These are phyloP conservation scores for Galemys pyrenaicus DNA, from an alignment of 2,113 vertebrate genomes.

Conservation along the genomic window DNA sequence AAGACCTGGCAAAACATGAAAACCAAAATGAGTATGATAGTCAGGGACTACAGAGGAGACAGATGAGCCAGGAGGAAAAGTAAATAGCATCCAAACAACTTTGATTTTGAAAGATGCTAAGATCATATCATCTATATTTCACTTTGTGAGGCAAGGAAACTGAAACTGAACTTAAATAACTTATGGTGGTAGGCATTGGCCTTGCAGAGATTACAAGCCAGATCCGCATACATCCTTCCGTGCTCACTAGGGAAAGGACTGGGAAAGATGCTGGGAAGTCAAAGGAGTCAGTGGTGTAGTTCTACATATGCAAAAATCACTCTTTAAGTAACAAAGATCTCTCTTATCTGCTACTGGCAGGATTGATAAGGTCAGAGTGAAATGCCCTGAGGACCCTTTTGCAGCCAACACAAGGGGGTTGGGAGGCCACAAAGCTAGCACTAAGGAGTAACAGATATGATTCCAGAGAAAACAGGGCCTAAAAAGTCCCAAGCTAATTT, in stretches of 20 bases:
- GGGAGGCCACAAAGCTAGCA: neutral
- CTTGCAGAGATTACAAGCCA: neutral
- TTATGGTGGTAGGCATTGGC: neutral
- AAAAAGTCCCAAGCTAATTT: neutral
- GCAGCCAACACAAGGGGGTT: neutral
- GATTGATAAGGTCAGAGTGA: neutral
- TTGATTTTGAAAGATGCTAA: conserved; percentile 19
- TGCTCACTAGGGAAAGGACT: conserved; percentile 2
- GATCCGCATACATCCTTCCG: neutral
- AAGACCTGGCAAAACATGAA: neutral
- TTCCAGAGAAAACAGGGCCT: neutral
- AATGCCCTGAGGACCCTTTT: neutral
- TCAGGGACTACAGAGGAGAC: neutral
- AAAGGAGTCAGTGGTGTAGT: neutral
- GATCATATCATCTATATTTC: conserved; percentile 34
- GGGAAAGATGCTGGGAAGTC: neutral
- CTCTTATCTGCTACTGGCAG: neutral
- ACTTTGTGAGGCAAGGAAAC: conserved; percentile 6
- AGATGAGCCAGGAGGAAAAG: neutral
- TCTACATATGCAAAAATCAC: neutral
- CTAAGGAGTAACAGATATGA: neutral
- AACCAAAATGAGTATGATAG: neutral
- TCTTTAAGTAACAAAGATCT: neutral
- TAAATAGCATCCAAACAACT: neutral
- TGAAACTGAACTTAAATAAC: conserved; percentile 49